A percentile compares a stretch with the other conserved stretches of the same genome.
Evolutionary conservation across 37 sponge, comb jelly and placozoan genomes (phyloP).

Genomic region (Beroe ovata): DNA sequence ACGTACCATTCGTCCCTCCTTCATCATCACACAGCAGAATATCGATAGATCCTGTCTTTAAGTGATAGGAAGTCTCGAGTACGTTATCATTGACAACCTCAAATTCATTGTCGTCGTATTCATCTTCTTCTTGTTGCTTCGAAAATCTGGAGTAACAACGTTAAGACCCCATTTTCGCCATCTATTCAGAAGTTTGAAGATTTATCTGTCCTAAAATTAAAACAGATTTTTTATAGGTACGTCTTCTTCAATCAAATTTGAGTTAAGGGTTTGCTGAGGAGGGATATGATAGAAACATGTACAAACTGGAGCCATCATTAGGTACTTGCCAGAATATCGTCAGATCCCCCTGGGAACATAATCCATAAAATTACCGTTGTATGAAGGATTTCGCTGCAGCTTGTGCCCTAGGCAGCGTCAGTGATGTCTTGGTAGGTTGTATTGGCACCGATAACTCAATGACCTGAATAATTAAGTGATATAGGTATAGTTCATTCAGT

Average conservation of each 20-base stretch:
- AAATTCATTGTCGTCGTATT: constrained; percentile 2
- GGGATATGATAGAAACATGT: too few species aligned
- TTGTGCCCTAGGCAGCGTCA: not conserved
- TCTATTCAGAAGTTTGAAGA: too few species aligned
- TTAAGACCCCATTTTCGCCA: too few species aligned
- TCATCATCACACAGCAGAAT: constrained; percentile 65
- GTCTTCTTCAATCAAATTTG: too few species aligned
- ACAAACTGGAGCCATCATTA: too few species aligned
- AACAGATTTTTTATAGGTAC: too few species aligned
- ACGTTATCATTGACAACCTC: constrained; percentile 54
- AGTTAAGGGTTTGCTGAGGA: too few species aligned
- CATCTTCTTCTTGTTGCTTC: constrained; percentile 48
- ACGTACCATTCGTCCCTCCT: not conserved
- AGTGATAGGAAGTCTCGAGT: constrained; percentile 60
- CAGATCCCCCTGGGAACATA: too few species aligned
- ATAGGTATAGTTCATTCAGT: too few species aligned
- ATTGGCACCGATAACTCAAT: constrained; percentile 44
- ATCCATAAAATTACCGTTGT: constrained; percentile 12
- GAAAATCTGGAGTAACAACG: constrained; percentile 12
- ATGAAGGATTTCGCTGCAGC: constrained; percentile 22
- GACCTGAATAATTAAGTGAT: too few species aligned
- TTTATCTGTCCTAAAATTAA: too few species aligned
- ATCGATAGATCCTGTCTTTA: constrained; percentile 59
- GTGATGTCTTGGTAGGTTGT: constrained; percentile 10
- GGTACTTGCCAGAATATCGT: too few species aligned